Conservation (phyloP, 2,888 invertebrate species). For the Plusia festucae region DNA sequence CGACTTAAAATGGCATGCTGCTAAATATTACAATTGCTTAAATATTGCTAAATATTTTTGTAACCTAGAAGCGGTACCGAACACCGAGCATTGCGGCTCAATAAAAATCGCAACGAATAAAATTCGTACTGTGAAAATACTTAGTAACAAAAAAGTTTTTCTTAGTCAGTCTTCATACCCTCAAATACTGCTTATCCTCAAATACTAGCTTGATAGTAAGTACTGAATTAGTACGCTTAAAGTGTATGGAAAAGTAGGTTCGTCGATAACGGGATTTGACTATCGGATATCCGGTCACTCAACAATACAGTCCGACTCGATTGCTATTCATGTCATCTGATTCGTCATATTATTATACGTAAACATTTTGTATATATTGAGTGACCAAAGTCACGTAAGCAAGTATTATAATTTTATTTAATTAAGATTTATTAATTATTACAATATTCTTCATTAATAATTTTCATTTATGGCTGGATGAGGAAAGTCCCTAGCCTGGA, state of each 20-base stretch:
- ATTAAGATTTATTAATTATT: slow-evolving; percentile 8
- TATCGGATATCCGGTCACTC: slow-evolving; percentile 48
- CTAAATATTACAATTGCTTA: too few species aligned
- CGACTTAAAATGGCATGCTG: too few species aligned
- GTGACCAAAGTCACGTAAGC: slow-evolving; percentile 43
- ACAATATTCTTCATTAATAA: too few species aligned
- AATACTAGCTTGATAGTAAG: neutral
- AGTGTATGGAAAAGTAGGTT: slow-evolving; percentile 49
- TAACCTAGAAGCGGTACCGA: too few species aligned
- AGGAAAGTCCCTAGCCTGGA: neutral
- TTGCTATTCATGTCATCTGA: slow-evolving; percentile 49
- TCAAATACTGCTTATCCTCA: neutral
- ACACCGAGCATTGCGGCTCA: too few species aligned
- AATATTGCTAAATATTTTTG: too few species aligned
- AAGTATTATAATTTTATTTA: too few species aligned
- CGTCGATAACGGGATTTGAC: slow-evolving; percentile 42
- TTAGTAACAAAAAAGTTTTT: too few species aligned
- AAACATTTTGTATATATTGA: slow-evolving; percentile 23
- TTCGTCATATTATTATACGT: slow-evolving; percentile 23
- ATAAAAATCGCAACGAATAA: too few species aligned
- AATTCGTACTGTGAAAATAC: too few species aligned
- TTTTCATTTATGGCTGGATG: neutral
- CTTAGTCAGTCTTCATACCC: too few species aligned
- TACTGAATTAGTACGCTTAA: neutral
- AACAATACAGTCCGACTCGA: slow-evolving; percentile 30